Evolutionary conservation across 2,797 vertebrate genomes (phyloP), one percentile per base, ranked within the genome.

Genomic region (Melanotaenia nigrans): DNA sequence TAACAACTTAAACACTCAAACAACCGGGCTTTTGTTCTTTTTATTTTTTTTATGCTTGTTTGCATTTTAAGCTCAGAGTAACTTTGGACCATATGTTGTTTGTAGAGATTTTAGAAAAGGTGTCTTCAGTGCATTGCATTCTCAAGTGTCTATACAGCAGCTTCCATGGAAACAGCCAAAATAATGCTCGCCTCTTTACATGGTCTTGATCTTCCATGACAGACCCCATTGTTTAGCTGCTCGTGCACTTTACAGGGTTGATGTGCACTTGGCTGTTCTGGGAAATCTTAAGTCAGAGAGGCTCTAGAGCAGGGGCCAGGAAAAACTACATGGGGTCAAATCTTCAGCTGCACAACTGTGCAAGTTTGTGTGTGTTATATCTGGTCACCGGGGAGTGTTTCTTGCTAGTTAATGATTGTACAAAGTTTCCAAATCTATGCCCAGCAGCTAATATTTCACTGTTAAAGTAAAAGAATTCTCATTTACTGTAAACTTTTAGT

Each of bases 161-260:
- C 87, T 94, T 89, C 94, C 92, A 95, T 96, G 92, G 95, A 88
- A 92, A 96, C 94, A 78, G 85, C 85, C 81, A 91, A 90, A 90
- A 89, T 90, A 87, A 86, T 88, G 89, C 94, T 94, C 61, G 90
- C 94, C 90, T 93, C 91, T 89, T 90, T 86, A 88, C 92, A 90
- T 92, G 92, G 91, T 92, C 94, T 94, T 94, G 92, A 95, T 95
- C 92, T 92, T 86, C 75, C 83, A 66, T 89, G 87, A 91, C 87
- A 84, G 56, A 28, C 71, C 75, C 83, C 79, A 90, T 90, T 93
- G 92, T 93, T 93, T 56, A 68, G 86, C 82, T 86, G 16, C 55
- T 49, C 5, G 16, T 57, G 75, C 32, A 61, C 51, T 82, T 64
- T n/a, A 58, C 14, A 61, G 66, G 55, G 24, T 35, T 65, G 68